Evolutionary conservation across 2,888 invertebrate genomes (phyloP).

Genomic region (Perdita meconis): DNA sequence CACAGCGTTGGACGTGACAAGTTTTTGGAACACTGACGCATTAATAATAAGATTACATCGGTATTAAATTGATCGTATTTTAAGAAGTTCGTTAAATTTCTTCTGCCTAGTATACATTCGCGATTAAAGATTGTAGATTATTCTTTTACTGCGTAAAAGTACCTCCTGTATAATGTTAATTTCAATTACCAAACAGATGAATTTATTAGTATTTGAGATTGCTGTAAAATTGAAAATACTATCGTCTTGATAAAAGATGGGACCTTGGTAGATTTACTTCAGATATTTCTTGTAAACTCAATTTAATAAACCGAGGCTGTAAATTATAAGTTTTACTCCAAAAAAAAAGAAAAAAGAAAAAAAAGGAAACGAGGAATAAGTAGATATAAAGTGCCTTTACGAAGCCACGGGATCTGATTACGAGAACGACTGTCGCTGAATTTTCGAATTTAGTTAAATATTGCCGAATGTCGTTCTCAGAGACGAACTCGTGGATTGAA

Average conservation of each 20-base stretch:
- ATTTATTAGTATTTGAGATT: slow-evolving; percentile 44
- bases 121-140: slow-evolving; percentile 46
- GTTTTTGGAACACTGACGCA: too few species aligned
- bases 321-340: slow-evolving; percentile 66
- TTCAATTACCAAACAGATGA: slow-evolving; percentile 53
- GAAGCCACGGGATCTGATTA: slow-evolving; percentile 75
- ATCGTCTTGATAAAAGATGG: slow-evolving; percentile 34
- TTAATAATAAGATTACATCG: too few species aligned
- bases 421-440: slow-evolving; percentile 64
- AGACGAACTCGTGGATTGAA: slow-evolving; percentile 62
- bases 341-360: slow-evolving; percentile 59
- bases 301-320: slow-evolving; percentile 62
- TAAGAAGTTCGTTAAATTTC: background rate
- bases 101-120: slow-evolving; percentile 30
- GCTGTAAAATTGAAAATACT: slow-evolving; percentile 26
- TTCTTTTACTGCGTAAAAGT: slow-evolving; percentile 61
- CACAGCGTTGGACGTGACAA: too few species aligned
- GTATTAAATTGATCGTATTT: too few species aligned
- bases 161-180: slow-evolving; percentile 52
- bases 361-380: too few species aligned
- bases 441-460: slow-evolving; percentile 53
- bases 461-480: slow-evolving; percentile 71
- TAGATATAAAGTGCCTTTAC: slow-evolving; percentile 79
- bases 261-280: slow-evolving; percentile 52
- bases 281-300: slow-evolving; percentile 46